phyloP scores from a whole-genome alignment of 2,113 vertebrate species.

The Willisornis vidua region DNA sequence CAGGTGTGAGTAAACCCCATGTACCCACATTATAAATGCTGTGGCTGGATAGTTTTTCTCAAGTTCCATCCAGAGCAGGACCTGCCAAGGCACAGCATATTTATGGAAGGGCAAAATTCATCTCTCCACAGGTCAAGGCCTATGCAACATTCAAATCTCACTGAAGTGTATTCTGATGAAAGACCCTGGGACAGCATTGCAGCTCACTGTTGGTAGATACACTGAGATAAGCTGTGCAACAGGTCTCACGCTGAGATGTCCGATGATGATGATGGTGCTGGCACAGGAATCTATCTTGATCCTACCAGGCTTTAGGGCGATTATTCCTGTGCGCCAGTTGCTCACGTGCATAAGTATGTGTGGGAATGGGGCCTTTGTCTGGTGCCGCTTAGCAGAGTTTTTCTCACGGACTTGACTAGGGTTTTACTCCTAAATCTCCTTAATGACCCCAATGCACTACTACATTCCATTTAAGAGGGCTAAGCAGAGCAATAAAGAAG shows the following conservation, averaged over 20 bases:
- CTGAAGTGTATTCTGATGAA: constrained; percentile 40
- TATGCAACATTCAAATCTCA: neutral
- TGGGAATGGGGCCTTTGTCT: neutral
- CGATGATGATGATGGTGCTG: neutral
- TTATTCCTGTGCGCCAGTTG: neutral
- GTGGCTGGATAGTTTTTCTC: constrained; percentile 26
- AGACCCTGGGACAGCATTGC: neutral
- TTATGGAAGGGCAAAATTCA: constrained; percentile 37
- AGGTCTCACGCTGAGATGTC: neutral
- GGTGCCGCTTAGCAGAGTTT: neutral
- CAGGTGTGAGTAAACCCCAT: neutral
- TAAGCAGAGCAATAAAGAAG: neutral
- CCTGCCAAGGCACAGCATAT: neutral
- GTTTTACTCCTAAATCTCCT: constrained; percentile 30
- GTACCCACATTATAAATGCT: neutral
- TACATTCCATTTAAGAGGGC: neutral
- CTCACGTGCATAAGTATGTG: neutral
- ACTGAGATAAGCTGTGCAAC: neutral
- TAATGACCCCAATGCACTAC: neutral
- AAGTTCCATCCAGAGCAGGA: neutral
- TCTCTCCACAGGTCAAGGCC: constrained; percentile 1
- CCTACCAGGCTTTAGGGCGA: rapidly evolving
- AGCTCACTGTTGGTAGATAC: neutral
- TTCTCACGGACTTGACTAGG: neutral
- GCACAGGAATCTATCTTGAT: neutral